A percentile compares a stretch with the other conserved stretches of the same genome.
Evolutionary conservation across 1,140 invertebrate genomes (phyloP).

Genomic region (Leguminivora glycinivorella): DNA sequence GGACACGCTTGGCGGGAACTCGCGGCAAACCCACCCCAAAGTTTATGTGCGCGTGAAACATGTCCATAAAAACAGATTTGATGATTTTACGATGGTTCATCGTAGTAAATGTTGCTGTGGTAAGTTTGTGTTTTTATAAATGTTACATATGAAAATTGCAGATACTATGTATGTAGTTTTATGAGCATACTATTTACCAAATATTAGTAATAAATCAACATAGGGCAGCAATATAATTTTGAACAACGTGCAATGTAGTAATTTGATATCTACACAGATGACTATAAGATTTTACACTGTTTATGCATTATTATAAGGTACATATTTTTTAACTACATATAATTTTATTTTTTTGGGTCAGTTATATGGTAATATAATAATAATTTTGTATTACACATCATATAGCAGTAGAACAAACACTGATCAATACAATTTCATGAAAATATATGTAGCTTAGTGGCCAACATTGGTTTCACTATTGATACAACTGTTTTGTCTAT

Average conservation of each 20-base stretch:
- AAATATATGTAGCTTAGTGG: background rate
- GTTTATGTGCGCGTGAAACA: conserved; percentile 63
- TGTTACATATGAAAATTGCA: background rate
- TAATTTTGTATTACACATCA: background rate
- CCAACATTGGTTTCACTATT: background rate
- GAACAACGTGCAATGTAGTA: background rate
- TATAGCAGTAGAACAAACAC: too few relatives aligned
- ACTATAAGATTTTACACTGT: too few relatives aligned
- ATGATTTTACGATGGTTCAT: conserved; percentile 53
- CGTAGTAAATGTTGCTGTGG: conserved; percentile 56
- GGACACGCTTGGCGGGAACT: conserved; percentile 61
- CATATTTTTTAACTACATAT: too few relatives aligned
- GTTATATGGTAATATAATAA: too few relatives aligned
- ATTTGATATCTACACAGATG: too few relatives aligned
- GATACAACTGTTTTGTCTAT: background rate
- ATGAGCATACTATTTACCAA: background rate
- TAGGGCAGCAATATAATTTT: conserved; percentile 11
- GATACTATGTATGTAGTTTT: background rate
- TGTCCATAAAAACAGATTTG: conserved; percentile 47
- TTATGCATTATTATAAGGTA: too few relatives aligned
- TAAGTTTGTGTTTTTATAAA: conserved; percentile 48
- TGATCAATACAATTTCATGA: background rate
- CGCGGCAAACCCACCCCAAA: conserved; percentile 38
- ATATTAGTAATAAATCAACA: background rate
- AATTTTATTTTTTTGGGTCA: too few relatives aligned